Evolutionary conservation across 2,113 vertebrate species (phyloP).

Genomic region (Cryptotis parvus): DNA sequence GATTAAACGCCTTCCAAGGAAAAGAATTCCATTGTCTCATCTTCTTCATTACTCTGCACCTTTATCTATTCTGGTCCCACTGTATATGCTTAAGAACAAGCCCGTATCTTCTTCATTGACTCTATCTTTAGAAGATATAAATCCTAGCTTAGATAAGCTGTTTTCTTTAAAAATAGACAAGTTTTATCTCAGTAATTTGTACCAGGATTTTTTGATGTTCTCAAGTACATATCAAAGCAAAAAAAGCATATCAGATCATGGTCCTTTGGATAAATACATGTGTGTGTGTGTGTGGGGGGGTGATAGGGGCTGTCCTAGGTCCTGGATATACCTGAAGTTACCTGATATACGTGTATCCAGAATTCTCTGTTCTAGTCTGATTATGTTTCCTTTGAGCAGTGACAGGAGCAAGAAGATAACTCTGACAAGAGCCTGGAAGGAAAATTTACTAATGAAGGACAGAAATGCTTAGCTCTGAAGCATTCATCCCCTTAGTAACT

Average conservation of each 20-base stretch:
- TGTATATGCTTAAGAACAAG: background rate
- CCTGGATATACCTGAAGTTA: background rate
- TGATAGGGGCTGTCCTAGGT: background rate
- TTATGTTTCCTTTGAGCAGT: background rate
- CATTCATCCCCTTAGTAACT: background rate
- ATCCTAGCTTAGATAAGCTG: background rate
- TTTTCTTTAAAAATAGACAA: background rate
- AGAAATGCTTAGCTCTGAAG: background rate
- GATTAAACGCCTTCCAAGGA: slow-evolving; percentile 11
- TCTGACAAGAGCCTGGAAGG: background rate
- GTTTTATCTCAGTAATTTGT: background rate
- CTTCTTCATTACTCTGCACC: background rate
- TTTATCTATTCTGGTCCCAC: background rate
- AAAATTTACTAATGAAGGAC: background rate
- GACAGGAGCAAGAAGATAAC: background rate
- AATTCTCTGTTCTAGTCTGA: background rate
- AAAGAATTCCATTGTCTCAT: background rate
- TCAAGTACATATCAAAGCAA: background rate
- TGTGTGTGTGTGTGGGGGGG: too few species aligned
- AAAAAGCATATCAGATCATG: background rate
- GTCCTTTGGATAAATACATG: background rate
- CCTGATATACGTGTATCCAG: too few species aligned
- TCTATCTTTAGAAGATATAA: background rate
- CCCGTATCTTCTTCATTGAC: background rate
- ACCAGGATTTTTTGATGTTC: background rate